A percentile compares a stretch with the other conserved stretches of the same genome.
These are phyloP conservation scores for Lapara coniferarum DNA, from an alignment of 2,888 invertebrate species.

Conservation along the genomic window DNA sequence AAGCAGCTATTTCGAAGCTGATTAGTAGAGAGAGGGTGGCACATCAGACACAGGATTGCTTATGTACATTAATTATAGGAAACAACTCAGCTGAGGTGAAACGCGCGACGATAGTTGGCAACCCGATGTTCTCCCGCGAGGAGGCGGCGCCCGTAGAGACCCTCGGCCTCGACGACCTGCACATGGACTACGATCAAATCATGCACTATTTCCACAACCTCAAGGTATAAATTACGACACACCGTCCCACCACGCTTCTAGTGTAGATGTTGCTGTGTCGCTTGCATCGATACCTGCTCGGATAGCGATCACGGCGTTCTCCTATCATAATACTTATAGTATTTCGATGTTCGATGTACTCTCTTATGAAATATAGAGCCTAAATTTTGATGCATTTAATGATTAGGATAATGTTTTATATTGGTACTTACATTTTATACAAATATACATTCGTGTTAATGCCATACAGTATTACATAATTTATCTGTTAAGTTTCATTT, in stretches of 20 bases:
- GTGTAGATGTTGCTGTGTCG: conserved; percentile 76
- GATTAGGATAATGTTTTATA: conserved; percentile 76
- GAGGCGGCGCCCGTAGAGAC: conserved; percentile 79
- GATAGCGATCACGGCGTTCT: conserved; percentile 51
- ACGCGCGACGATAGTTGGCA: conserved; percentile 93
- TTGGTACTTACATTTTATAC: conserved; percentile 74
- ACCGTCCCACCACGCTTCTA: conserved; percentile 76
- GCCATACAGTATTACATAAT: conserved; percentile 75
- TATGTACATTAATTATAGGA: conserved; percentile 45
- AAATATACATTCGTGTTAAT: conserved; percentile 62
- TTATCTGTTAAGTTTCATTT: conserved; percentile 58
- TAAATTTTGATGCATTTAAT: conserved; percentile 80
- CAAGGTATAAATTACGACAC: conserved; percentile 87
- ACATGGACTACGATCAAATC: conserved; percentile 98
- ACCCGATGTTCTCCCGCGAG: conserved; percentile 92
- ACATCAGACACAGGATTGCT: not conserved
- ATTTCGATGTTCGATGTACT: conserved; percentile 68
- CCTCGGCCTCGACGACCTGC: conserved; percentile 91
- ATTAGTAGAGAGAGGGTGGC: not conserved
- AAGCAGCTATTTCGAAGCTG: not conserved
- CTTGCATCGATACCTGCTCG: conserved; percentile 61
- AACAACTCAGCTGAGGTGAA: conserved; percentile 87
- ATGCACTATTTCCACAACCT: conserved; percentile 99
- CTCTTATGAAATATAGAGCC: conserved; percentile 79
- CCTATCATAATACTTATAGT: conserved; percentile 54